phyloP scores from a whole-genome alignment of 2,113 vertebrate species.

The Leucoraja erinaceus region DNA sequence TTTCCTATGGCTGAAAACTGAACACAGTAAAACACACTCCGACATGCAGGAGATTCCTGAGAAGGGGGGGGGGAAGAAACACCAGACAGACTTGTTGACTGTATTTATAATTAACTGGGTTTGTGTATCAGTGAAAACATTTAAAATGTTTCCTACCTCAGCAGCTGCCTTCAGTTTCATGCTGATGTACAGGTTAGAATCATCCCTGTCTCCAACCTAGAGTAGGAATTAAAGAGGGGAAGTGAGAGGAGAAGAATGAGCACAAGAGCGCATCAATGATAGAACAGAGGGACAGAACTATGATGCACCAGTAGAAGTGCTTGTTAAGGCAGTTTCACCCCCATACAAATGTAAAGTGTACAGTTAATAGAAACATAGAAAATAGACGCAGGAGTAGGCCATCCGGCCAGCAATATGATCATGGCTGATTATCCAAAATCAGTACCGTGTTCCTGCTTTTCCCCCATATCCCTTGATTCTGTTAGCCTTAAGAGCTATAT shows the following conservation, averaged over 20 bases:
- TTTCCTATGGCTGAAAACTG: too few species aligned
- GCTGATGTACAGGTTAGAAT: conserved; percentile 94
- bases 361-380: too few species aligned
- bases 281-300: background rate
- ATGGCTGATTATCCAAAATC: too few species aligned
- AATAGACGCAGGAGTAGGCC: too few species aligned
- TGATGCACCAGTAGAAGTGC: too few species aligned
- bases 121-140: background rate
- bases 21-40: background rate
- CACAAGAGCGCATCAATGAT: background rate
- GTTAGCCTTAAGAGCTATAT: too few species aligned
- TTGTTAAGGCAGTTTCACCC: too few species aligned
- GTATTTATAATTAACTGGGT: background rate
- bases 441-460: too few species aligned
- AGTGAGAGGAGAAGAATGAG: background rate
- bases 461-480: too few species aligned
- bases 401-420: too few species aligned
- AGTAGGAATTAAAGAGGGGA: conserved; percentile 38
- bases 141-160: conserved; percentile 64
- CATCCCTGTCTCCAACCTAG: conserved; percentile 89
- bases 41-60: background rate
- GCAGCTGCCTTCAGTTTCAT: conserved; percentile 94
- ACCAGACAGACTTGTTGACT: background rate
- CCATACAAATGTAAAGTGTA: too few species aligned
- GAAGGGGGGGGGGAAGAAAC: background rate